These are phyloP conservation scores for Entomyzon cyanotis DNA, from an alignment of 2,113 vertebrate genomes.

Conservation along the genomic window DNA sequence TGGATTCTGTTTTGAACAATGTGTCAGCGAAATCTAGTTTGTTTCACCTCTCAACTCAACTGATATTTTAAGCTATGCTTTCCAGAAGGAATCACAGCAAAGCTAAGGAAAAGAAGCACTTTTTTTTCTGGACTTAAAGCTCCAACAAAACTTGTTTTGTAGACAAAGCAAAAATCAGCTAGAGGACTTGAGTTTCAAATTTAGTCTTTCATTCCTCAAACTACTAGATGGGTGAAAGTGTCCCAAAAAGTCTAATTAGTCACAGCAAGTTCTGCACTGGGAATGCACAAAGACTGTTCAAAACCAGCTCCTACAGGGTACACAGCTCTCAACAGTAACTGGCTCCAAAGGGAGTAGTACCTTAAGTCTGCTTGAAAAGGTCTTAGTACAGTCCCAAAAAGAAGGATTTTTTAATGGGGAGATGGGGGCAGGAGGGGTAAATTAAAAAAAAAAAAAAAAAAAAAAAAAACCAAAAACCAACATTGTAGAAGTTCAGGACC, in stretches of 20 bases:
- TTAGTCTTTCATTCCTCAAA: background rate
- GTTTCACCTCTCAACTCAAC: background rate
- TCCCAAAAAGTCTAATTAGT: background rate
- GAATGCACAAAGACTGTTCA: background rate
- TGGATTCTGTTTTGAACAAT: background rate
- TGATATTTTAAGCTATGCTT: background rate
- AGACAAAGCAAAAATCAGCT: background rate
- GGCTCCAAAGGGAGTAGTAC: background rate
- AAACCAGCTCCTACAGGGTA: background rate
- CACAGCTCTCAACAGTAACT: background rate
- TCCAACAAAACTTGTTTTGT: background rate
- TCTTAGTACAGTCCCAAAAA: background rate
- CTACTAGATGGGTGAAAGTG: background rate
- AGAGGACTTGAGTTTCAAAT: background rate
- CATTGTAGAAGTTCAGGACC: background rate
- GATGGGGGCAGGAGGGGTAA: fast-evolving
- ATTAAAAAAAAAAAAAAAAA: background rate
- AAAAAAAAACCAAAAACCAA: background rate
- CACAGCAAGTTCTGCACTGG: slow-evolving; percentile 1
- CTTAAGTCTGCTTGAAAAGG: background rate
- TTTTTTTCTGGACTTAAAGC: background rate
- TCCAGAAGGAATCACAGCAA: background rate
- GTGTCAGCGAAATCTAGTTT: background rate
- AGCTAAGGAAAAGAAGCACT: background rate
- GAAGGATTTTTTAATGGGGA: background rate